Evolutionary conservation across 2,113 vertebrate species (phyloP), one percentile per base, ranked within the genome.

Genomic region (Paramisgurnus dabryanus): DNA sequence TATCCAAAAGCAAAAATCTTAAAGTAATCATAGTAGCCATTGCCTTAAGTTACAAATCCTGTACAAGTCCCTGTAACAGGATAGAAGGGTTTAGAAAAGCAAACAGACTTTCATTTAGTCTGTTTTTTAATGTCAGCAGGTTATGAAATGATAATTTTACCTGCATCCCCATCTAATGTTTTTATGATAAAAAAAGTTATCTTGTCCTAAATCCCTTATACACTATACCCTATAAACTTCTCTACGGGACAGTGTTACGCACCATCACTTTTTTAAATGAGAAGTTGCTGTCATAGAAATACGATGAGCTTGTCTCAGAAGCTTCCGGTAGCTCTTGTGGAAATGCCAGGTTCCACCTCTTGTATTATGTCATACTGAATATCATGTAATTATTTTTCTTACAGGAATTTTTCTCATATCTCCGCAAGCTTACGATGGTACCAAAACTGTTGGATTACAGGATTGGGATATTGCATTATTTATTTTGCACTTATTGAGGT

Each of bases 391-490:
- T 67, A 43, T 53, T 22, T 53, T 55, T 49, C 43, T 7, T 55
- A 17, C 58, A 43, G 64, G 39, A 70, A 4, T 47, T 67, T 67
- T 73, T 9, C 50, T 81, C 69, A 67, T 83, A 63, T 85, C 71
- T 64, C 43, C 41, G 55, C 50, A 67, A 70, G 27, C 67, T 70
- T 67, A 67, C 7, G 7, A 79, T 82, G 76, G 76, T 84, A 81
- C 83, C 83, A 81, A 81, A 81, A 68, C 75, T 68, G 61, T 79
- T 78, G 75, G 78, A 84, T 80, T 80, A 78, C 79, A 79, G 41
- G 63, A 81, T 75, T 78, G 83, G 79, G 68, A 79, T 76, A 57
- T 58, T 78, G 55, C 68, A 39, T 75, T 81, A 61, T 81, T 83
- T 83, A 79, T 78, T 85, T 85, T 78, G 66, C 72, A 80, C 61